Percentiles rank a stretch among this genome's conserved stretches.
These are phyloP conservation scores for Leucania comma DNA, from an alignment of 2,888 invertebrate species.

Conservation along the genomic window DNA sequence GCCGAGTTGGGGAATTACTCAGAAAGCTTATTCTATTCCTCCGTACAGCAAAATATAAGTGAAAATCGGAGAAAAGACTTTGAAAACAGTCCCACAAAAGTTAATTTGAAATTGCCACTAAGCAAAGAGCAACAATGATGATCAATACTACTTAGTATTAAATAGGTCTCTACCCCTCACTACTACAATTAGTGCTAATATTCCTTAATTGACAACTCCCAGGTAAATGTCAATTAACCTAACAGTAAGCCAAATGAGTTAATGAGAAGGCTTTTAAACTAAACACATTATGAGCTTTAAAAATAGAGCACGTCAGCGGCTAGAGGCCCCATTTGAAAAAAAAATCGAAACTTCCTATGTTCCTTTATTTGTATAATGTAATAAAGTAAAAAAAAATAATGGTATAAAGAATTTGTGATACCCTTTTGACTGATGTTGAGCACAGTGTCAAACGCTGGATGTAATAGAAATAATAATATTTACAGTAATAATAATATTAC, in stretches of 20 bases:
- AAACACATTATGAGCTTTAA: conserved; percentile 14
- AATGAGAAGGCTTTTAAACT: conserved; percentile 26
- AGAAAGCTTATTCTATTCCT: no score
- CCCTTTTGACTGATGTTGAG: no score
- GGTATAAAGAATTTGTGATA: no score
- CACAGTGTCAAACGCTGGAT: no score
- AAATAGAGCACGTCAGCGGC: neutral
- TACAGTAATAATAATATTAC: no score
- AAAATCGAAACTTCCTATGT: no score
- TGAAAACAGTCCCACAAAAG: neutral
- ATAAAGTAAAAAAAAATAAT: no score
- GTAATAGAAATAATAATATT: no score
- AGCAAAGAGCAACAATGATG: neutral
- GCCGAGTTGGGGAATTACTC: no score
- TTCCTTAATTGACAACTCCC: neutral
- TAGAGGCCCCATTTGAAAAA: neutral
- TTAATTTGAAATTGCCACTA: neutral
- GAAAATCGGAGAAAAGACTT: no score
- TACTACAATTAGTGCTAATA: neutral
- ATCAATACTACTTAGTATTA: neutral
- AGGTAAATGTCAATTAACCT: conserved; percentile 8
- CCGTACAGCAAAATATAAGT: no score
- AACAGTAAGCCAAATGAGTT: conserved; percentile 3
- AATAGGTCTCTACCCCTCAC: neutral
- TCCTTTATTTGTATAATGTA: no score